Evolutionary conservation across 1,140 invertebrate species (phyloP).

Genomic region (Dreissena polymorpha): DNA sequence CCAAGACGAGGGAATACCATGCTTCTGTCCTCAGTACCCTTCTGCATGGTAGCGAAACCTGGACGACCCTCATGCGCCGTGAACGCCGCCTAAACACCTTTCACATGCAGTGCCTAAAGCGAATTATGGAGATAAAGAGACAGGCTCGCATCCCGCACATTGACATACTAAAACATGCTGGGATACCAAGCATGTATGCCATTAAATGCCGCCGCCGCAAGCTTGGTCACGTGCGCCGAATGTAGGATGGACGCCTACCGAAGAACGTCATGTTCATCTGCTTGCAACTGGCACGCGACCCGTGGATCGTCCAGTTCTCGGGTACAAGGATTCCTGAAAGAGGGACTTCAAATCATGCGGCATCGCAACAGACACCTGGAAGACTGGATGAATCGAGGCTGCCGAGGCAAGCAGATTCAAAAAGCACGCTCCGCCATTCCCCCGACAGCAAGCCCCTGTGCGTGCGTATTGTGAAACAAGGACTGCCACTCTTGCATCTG

Average conservation of each 20-base stretch:
- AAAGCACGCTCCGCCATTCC: too few relatives aligned
- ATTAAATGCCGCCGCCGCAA: background rate
- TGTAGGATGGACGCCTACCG: conserved; percentile 14
- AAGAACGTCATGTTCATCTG: background rate
- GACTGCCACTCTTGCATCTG: too few relatives aligned
- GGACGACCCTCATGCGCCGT: conserved; percentile 43
- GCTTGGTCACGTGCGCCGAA: conserved; percentile 14
- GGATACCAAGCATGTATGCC: conserved; percentile 4
- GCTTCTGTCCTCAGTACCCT: conserved; percentile 21
- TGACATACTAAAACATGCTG: conserved; percentile 2
- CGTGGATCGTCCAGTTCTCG: background rate
- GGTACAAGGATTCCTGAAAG: conserved; percentile 12
- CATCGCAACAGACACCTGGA: background rate
- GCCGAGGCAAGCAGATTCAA: background rate
- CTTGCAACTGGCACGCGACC: background rate
- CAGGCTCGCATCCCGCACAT: conserved; percentile 38
- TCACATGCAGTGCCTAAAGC: conserved; percentile 41
- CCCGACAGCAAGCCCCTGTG: too few relatives aligned
- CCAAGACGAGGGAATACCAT: conserved; percentile 28
- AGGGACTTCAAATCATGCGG: background rate
- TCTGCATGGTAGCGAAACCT: conserved; percentile 50
- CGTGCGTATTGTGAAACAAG: too few relatives aligned
- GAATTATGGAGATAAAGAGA: conserved; percentile 18
- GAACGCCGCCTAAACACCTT: conserved; percentile 46
- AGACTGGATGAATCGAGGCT: background rate